Conservation (phyloP, 1,140 invertebrate species). For the Hyles vespertilio region DNA sequence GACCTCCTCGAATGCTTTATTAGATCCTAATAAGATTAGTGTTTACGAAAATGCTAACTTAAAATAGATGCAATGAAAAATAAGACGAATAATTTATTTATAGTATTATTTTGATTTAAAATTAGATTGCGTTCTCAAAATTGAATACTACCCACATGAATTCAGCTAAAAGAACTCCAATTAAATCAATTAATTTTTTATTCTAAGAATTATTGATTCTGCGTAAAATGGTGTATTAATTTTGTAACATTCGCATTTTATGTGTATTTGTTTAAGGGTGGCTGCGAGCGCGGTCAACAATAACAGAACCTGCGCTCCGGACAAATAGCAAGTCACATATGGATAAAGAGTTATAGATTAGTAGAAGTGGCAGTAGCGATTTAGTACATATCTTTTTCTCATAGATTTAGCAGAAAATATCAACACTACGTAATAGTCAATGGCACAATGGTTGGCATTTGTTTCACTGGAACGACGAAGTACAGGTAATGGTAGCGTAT, state of each 20-base stretch:
- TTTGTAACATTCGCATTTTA: conserved; percentile 51
- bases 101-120: background rate
- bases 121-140: background rate
- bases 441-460: no score
- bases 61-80: no score
- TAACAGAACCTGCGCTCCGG: conserved; percentile 29
- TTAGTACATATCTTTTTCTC: no score
- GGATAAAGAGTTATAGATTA: conserved; percentile 27
- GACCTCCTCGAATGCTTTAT: no score
- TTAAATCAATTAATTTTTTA: background rate
- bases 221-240: conserved; percentile 25
- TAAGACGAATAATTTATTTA: no score
- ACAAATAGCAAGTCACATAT: conserved; percentile 69
- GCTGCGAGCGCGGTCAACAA: conserved; percentile 40
- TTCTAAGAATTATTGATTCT: background rate
- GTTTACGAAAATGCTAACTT: no score
- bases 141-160: background rate
- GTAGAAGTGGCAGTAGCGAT: conserved; percentile 16
- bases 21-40: no score
- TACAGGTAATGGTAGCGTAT: no score
- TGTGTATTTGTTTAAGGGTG: conserved; percentile 53
- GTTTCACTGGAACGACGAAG: no score
- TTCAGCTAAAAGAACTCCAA: background rate
- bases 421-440: no score
- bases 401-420: no score